A percentile compares a stretch with the other conserved stretches of the same genome.
phyloP scores from a whole-genome alignment of 2,113 vertebrate genomes.

The Leptocoma aspasia region DNA sequence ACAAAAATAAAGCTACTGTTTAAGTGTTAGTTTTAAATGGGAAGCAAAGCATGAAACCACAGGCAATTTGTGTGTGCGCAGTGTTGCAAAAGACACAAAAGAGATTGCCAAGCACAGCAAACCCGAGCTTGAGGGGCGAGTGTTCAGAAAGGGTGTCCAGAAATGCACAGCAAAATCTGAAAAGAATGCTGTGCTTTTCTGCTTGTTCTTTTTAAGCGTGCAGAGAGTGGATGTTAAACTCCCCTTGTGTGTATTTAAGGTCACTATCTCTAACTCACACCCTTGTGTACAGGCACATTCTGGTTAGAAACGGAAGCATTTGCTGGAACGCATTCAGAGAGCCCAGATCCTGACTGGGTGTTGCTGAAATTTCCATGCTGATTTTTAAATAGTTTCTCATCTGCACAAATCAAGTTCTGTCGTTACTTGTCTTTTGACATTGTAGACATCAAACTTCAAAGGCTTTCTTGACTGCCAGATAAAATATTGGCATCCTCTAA shows the following conservation, averaged over 20 bases:
- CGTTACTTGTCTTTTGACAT: slow-evolving; percentile 20
- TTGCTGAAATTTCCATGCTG: slow-evolving; percentile 18
- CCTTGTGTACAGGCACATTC: background rate
- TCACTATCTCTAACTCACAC: background rate
- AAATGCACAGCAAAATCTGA: background rate
- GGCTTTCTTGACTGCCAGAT: background rate
- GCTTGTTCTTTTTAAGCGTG: background rate
- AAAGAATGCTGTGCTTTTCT: background rate
- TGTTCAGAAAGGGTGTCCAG: background rate
- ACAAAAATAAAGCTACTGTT: slow-evolving; percentile 57
- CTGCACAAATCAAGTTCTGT: slow-evolving; percentile 17
- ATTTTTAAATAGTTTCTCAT: slow-evolving; percentile 10
- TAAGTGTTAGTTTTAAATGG: slow-evolving; percentile 53
- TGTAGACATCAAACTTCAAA: slow-evolving; percentile 30
- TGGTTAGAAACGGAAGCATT: background rate
- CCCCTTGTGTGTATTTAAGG: background rate
- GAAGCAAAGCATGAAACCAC: slow-evolving; percentile 53
- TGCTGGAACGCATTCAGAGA: background rate
- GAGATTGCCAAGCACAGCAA: slow-evolving; percentile 40
- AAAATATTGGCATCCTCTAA: slow-evolving; percentile 16
- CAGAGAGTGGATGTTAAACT: background rate
- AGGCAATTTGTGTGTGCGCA: background rate
- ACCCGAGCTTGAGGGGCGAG: background rate
- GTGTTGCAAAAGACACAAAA: slow-evolving; percentile 40
- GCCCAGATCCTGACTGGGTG: background rate